These are phyloP conservation scores for Littorina saxatilis DNA, from an alignment of 1,140 invertebrate species.

Conservation along the genomic window DNA sequence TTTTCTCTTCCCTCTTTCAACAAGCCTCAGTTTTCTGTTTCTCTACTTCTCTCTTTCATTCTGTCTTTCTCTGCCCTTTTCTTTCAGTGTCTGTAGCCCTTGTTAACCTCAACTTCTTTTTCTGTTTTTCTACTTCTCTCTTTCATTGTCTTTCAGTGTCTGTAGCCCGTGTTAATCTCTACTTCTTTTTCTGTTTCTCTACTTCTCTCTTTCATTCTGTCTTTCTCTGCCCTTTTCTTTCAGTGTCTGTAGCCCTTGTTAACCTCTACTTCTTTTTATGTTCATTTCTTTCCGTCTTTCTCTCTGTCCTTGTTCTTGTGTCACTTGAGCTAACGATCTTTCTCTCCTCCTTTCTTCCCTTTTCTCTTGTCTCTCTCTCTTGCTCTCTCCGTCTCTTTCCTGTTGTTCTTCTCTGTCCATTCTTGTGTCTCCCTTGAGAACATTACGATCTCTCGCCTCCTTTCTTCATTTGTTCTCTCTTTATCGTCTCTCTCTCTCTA, in stretches of 20 bases:
- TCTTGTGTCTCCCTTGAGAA: too few species aligned
- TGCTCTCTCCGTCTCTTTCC: background rate
- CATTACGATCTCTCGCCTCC: background rate
- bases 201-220: background rate
- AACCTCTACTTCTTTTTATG: too few species aligned
- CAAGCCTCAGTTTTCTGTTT: too few species aligned
- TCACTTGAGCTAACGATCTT: background rate
- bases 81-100: too few species aligned
- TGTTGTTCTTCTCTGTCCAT: too few species aligned
- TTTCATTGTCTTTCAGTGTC: background rate
- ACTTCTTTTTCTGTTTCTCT: constrained; percentile 1
- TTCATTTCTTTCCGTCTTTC: background rate
- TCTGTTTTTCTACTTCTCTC: too few species aligned
- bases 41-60: too few species aligned
- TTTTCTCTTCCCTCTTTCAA: background rate
- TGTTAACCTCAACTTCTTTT: too few species aligned
- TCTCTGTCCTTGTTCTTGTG: background rate
- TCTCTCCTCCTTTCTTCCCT: background rate
- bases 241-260: too few species aligned
- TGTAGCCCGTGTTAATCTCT: background rate
- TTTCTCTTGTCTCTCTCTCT: background rate
- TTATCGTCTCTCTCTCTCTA: too few species aligned
- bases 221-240: background rate
- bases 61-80: too few species aligned
- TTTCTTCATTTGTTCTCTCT: too few species aligned